Base-by-base conservation (phyloP, 2,797 vertebrate species). In the Urophycis tenuis region DNA sequence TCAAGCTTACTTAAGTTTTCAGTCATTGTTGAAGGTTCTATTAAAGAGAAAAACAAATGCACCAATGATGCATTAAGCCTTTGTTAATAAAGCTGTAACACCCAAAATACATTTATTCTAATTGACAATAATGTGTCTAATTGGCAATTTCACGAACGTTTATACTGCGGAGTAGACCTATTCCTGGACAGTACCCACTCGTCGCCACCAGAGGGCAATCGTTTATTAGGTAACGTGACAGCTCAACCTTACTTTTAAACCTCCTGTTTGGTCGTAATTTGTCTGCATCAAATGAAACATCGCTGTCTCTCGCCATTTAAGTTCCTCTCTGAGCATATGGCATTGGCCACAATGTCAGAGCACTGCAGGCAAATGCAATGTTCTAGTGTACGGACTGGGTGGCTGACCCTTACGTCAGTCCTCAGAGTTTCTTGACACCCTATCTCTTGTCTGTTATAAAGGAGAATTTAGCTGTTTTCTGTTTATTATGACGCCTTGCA, bases 171-270 rank as follows among this genome's bases (percentile, higher is more conserved):
- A 22, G 19, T 22, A 19, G n/a, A 60, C n/a, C 22, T 25, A 29
- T 25, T 29, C 3, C 60, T 67, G n/a, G 25, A 25, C 73, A 81
- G 73, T 64, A 81, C 31, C 81, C 15, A 9, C 33, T 76, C 30
- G 81, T 81, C 79, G 74, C 89, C 90, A 91, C 81, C 77, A 91
- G 90, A 85, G 88, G 19, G 88, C 88, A 89, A 12, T 67, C n/a
- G 60, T 67, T 67, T 67, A 67, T 67, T 67, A 67, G 60, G 88
- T 87, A 86, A 34, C 5, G 69, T 70, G 29, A 33, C 69, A 10
- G 7, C 69, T 33, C 2, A 17, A 31, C 67, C 71, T 72, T 22
- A 67, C 60, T 25, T 11, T 64, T 64, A 64, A 12, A 67, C 7
- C 53, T n/a, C 53, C 35, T 6, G 17, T 53, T 53, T 53, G 17